phyloP scores from a whole-genome alignment of 2,113 vertebrate genomes.

The Callaeas wilsoni region DNA sequence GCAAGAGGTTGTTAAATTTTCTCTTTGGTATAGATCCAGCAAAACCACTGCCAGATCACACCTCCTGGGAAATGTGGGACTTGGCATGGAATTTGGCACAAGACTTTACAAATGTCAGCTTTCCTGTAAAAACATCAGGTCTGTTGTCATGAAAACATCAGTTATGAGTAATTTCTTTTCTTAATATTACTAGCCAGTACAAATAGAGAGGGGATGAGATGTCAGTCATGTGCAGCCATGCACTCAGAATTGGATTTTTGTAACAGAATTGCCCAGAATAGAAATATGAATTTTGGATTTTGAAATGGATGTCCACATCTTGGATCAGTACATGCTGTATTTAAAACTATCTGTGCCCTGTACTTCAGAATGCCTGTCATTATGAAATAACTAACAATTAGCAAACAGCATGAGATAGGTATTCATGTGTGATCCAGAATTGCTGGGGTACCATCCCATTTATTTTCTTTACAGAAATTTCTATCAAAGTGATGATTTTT shows the following conservation, averaged over 20 bases:
- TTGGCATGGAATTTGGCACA: slow-evolving; percentile 21
- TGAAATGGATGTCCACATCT: neutral
- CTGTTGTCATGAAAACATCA: slow-evolving; percentile 30
- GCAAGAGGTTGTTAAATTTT: neutral
- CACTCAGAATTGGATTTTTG: neutral
- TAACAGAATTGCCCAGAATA: neutral
- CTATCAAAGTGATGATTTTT: neutral
- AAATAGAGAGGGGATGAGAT: slow-evolving; percentile 1
- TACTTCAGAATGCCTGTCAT: neutral
- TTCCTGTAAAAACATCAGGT: slow-evolving; percentile 14
- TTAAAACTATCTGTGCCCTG: neutral
- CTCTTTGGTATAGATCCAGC: neutral
- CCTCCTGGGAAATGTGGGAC: neutral
- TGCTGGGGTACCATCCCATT: neutral
- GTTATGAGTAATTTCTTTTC: slow-evolving; percentile 42
- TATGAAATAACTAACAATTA: neutral
- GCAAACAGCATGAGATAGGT: neutral
- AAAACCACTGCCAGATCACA: neutral
- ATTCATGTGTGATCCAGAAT: neutral
- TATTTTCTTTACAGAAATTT: neutral
- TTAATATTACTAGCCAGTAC: slow-evolving; percentile 20
- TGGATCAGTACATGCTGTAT: neutral
- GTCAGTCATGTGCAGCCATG: neutral
- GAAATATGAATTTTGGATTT: neutral
- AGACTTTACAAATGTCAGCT: neutral